Conservation (phyloP, 2,888 invertebrate genomes). For the Polylopha cassiicola region DNA sequence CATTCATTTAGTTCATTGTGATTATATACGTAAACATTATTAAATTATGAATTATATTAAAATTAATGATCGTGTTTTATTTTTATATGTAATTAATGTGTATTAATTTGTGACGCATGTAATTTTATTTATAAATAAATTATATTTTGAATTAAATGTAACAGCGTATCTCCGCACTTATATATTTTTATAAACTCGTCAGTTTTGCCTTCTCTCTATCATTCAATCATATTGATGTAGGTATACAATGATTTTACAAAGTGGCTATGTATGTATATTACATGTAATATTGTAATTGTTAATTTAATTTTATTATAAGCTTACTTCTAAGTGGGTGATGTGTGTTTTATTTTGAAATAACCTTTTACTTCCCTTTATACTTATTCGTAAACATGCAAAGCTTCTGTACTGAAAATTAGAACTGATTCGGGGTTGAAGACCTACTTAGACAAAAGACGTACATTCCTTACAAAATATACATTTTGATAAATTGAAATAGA, state of each 20-base stretch:
- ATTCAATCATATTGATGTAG: constrained; percentile 43
- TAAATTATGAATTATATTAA: too few species aligned
- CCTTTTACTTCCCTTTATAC: not conserved
- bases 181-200: constrained; percentile 56
- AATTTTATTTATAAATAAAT: not conserved
- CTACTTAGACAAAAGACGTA: not conserved
- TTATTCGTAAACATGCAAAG: too few species aligned
- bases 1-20: not conserved
- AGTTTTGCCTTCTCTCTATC: constrained; percentile 38
- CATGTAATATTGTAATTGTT: constrained; percentile 62
- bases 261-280: constrained; percentile 68
- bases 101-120: too few species aligned
- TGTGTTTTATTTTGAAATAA: constrained; percentile 40
- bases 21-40: not conserved
- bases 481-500: too few species aligned
- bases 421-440: not conserved
- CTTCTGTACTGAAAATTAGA: not conserved
- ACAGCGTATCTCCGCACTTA: constrained; percentile 41
- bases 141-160: not conserved
- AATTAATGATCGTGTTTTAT: too few species aligned
- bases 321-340: constrained; percentile 55
- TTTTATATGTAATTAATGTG: too few species aligned
- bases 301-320: constrained; percentile 68
- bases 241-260: constrained; percentile 47
- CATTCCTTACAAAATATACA: not conserved